phyloP scores from a whole-genome alignment of 2,113 vertebrate species.

The Oreochromis niloticus region DNA sequence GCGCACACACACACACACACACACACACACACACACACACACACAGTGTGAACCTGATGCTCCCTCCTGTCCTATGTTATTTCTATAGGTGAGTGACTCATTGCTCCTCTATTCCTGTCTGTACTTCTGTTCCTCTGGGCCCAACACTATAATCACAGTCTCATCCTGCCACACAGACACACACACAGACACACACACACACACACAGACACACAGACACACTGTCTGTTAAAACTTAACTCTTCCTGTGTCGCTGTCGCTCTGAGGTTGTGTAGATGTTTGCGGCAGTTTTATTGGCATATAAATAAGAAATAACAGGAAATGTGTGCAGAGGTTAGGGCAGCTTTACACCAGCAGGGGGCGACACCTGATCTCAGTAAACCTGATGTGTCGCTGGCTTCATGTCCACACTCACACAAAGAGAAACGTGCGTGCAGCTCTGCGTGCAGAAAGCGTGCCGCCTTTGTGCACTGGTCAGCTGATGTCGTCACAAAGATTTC shows the following conservation, averaged over 20 bases:
- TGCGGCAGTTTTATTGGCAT: not conserved
- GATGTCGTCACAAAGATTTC: not conserved
- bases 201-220: not conserved
- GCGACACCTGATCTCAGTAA: not conserved
- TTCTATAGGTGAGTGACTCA: conserved; percentile 55
- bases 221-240: not conserved
- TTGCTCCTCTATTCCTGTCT: conserved; percentile 40
- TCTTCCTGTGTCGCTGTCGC: not conserved
- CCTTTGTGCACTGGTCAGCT: not conserved
- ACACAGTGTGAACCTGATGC: not conserved
- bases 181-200: not conserved
- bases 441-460: not conserved
- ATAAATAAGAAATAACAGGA: not conserved
- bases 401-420: not conserved
- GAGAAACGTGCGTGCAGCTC: not conserved
- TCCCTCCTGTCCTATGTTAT: conserved; percentile 26
- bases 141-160: conserved; percentile 13
- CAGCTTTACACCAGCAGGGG: not conserved
- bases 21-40: not conserved
- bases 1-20: not conserved
- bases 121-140: conserved; percentile 25
- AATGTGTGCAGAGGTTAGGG: not conserved
- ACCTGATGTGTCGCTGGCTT: not conserved
- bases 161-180: not conserved
- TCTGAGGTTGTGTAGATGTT: not conserved